Evolutionary conservation across 2,888 invertebrate genomes (phyloP).

Genomic region (Cephus pulcher): DNA sequence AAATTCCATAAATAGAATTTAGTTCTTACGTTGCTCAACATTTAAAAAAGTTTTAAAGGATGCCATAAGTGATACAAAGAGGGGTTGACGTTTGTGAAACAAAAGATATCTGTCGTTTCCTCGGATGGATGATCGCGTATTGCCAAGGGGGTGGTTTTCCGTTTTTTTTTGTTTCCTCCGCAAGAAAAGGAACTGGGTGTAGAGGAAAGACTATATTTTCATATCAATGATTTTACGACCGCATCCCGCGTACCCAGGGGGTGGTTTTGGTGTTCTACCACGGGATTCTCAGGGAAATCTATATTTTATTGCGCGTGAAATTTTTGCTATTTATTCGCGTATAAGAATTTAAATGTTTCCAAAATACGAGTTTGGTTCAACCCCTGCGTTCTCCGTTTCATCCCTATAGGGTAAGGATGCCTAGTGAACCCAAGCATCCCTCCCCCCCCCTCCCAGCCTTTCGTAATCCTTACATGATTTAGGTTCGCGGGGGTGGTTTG

Average conservation of each 20-base stretch:
- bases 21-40: neutral
- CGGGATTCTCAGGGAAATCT: conserved; percentile 58
- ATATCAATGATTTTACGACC: conserved; percentile 67
- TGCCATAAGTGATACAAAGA: conserved; percentile 30
- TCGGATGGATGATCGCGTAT: conserved; percentile 8
- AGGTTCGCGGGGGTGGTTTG: conserved; percentile 48
- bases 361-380: conserved; percentile 52
- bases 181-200: conserved; percentile 12
- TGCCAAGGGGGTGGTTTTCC: neutral
- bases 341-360: conserved; percentile 67
- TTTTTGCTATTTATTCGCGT: conserved; percentile 68
- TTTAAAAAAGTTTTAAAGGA: conserved; percentile 2
- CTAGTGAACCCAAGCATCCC: conserved; percentile 22
- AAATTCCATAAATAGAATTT: conserved; percentile 3
- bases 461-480: conserved; percentile 63
- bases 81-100: conserved; percentile 44
- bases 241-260: conserved; percentile 51
- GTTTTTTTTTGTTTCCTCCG: neutral
- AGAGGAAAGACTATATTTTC: conserved; percentile 59
- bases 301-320: conserved; percentile 67
- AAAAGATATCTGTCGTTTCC: conserved; percentile 46
- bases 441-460: conserved; percentile 19
- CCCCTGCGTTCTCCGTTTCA: conserved; percentile 12
- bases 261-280: conserved; percentile 33
- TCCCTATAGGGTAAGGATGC: conserved; percentile 32